phyloP scores from a whole-genome alignment of 2,888 invertebrate genomes.

The Xylota segnis region DNA sequence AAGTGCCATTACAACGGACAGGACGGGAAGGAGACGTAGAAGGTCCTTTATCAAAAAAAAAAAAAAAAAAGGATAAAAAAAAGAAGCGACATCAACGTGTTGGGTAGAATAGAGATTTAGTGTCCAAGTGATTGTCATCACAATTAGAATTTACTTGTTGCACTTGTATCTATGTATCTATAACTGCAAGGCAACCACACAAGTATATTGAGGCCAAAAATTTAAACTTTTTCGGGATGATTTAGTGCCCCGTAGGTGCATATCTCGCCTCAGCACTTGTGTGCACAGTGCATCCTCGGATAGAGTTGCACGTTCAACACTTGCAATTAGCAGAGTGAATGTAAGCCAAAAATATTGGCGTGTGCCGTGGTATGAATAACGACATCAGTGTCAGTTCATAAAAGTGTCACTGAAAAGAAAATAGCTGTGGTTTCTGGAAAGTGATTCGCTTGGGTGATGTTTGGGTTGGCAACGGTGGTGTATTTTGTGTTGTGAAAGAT shows the following conservation, averaged over 20 bases:
- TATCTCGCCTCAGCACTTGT: too few relatives aligned
- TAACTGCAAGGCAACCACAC: not conserved
- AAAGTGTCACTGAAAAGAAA: constrained; percentile 43
- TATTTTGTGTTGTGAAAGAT: not conserved
- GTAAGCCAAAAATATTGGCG: constrained; percentile 50
- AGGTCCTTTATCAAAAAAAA: constrained; percentile 30
- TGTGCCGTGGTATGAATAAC: constrained; percentile 29
- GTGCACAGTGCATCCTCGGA: constrained; percentile 22
- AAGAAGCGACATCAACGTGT: not conserved
- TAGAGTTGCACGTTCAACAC: constrained; percentile 31
- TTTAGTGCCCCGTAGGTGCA: constrained; percentile 40
- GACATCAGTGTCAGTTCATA: constrained; percentile 33
- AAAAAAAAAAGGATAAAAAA: constrained; percentile 13
- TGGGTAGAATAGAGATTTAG: constrained; percentile 53
- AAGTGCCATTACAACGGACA: constrained; percentile 70
- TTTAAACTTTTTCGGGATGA: constrained; percentile 50
- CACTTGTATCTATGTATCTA: constrained; percentile 14
- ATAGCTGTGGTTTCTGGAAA: constrained; percentile 34
- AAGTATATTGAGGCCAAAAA: constrained; percentile 18
- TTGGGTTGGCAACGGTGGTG: constrained; percentile 39
- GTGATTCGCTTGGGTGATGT: constrained; percentile 32
- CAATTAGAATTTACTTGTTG: constrained; percentile 74
- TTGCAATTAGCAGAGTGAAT: constrained; percentile 60
- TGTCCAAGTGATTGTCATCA: constrained; percentile 72
- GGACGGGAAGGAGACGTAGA: not conserved